phyloP scores from a whole-genome alignment of 2,113 vertebrate genomes.

The Loxodonta africana region DNA sequence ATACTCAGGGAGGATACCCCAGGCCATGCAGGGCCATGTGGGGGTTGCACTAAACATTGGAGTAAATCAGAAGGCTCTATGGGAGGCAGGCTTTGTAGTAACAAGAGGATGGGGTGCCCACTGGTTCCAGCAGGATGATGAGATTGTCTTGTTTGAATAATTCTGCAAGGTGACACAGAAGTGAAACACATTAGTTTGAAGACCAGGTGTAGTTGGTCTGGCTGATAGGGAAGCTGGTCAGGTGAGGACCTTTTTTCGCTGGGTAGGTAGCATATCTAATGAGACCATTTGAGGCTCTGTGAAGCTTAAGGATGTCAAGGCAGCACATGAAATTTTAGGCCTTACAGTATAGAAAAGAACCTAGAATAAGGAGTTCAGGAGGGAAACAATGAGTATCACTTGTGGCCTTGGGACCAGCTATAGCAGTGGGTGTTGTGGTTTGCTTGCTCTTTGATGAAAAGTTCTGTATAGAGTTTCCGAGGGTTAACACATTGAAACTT shows the following conservation, averaged over 20 bases:
- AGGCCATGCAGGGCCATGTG: background rate
- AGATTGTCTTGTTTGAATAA: background rate
- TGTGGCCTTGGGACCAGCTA: background rate
- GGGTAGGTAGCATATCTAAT: background rate
- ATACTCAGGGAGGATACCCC: background rate
- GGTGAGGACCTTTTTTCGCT: background rate
- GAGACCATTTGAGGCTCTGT: background rate
- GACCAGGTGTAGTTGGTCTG: background rate
- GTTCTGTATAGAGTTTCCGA: background rate
- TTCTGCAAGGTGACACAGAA: background rate
- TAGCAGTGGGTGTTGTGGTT: background rate
- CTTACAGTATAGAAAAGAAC: background rate
- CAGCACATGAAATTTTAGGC: background rate
- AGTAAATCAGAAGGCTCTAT: background rate
- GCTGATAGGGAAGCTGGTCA: background rate
- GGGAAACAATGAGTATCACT: background rate
- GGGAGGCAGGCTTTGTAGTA: background rate
- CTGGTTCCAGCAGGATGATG: background rate
- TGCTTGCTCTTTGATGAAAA: background rate
- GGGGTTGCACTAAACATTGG: background rate
- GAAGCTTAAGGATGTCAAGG: background rate
- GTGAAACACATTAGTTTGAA: background rate
- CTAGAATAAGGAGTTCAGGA: background rate
- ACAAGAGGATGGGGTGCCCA: background rate
- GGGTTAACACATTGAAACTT: background rate